Evolutionary conservation across 2,888 invertebrate genomes (phyloP).

Genomic region (Lottia gigantea): DNA sequence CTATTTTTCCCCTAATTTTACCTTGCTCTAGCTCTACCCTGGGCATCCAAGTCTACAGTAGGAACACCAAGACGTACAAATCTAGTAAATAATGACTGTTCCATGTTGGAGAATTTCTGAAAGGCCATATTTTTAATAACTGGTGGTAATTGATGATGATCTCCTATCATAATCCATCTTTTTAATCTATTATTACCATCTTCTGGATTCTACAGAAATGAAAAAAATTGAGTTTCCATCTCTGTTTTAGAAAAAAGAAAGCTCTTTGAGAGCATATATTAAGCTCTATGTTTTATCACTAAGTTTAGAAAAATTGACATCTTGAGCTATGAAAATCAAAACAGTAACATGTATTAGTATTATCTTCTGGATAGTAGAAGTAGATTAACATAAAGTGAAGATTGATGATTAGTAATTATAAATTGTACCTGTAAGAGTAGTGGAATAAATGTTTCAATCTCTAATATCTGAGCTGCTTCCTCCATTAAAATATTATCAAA

Average conservation of each 20-base stretch:
- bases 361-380: not conserved
- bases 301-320: too few relatives aligned
- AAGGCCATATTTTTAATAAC: slow-evolving; percentile 99
- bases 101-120: slow-evolving; percentile 99
- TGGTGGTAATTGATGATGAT: slow-evolving; percentile 97
- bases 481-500: slow-evolving; percentile 99
- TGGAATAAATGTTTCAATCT: slow-evolving; percentile 99
- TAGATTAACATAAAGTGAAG: too few relatives aligned
- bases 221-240: too few relatives aligned
- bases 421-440: slow-evolving; percentile 83
- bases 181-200: slow-evolving; percentile 95
- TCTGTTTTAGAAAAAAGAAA: too few relatives aligned
- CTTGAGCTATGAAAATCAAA: too few relatives aligned
- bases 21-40: slow-evolving; percentile 78
- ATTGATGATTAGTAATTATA: not conserved
- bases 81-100: slow-evolving; percentile 96
- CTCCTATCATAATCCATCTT: slow-evolving; percentile 99
- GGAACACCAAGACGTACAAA: slow-evolving; percentile 96
- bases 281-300: too few relatives aligned
- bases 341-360: too few relatives aligned
- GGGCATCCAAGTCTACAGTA: slow-evolving; percentile 96
- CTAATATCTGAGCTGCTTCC: slow-evolving; percentile 97
- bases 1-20: slow-evolving; percentile 23
- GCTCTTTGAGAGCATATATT: too few relatives aligned
- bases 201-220: slow-evolving; percentile 83